Base-by-base conservation (phyloP, 2,113 vertebrate genomes). In the Callorhinus ursinus region DNA sequence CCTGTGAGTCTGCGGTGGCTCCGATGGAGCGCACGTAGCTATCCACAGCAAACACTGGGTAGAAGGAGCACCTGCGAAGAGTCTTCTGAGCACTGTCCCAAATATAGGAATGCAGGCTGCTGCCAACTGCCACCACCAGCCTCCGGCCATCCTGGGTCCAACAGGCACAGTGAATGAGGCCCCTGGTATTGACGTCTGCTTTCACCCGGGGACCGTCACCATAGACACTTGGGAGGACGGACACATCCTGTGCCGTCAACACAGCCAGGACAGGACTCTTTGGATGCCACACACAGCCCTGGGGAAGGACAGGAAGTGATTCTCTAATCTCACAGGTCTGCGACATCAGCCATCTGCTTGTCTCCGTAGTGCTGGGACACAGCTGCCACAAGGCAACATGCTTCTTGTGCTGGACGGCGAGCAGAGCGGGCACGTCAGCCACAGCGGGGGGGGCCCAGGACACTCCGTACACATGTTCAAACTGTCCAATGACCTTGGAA, bases 211-310 rank as follows among this genome's bases (percentile, higher is more conserved):
- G 93, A 74, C 99, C 99, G 97, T 99, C 99, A 15, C 98, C 95
- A 15, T 99, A 98, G 51, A 99, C 99, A 0, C 99, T 98, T 15
- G 99, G 99, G 91, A 99, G 95, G 83, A 99, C 96, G 0, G 99
- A 99, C 12, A 99, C 99, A 21, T 99, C 99, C 93, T 97, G 98
- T 96, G 99, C 99, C 2, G 99, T 99, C 97, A 99, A 93, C 57
- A 99, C 98, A 1, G 99, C 98, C 93, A 99, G 98, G 42, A 99
- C 96, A 80, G 99, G 99, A 95, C 98, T 98, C 85, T 98, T 99
- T 1, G 99, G 99, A 97, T 99, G 99, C 99, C 99, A 99, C 72
- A 99, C 98, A 0, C 99, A 99, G 98, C 99, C 99, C 96, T 99
- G 99, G 42, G 99, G 98, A 74, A 99, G 99, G 98, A 99, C 77